These are phyloP conservation scores for Conops quadrifasciatus DNA, from an alignment of 2,888 invertebrate species.

Conservation along the genomic window DNA sequence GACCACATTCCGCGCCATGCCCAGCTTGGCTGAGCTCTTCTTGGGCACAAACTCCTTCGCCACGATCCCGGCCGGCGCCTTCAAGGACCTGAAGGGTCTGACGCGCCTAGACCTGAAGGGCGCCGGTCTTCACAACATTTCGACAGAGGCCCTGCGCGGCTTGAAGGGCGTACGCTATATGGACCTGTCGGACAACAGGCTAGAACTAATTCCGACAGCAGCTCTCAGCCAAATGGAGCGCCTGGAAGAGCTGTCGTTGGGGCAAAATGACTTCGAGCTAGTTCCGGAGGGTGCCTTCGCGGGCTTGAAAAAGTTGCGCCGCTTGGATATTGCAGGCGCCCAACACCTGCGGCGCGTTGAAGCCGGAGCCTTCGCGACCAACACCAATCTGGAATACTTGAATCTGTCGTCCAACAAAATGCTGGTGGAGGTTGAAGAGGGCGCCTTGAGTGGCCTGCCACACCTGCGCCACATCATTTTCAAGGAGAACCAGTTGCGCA, in stretches of 20 bases:
- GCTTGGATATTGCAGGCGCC: constrained; percentile 81
- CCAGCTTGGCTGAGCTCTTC: constrained; percentile 83
- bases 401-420: constrained; percentile 81
- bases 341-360: constrained; percentile 76
- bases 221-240: constrained; percentile 77
- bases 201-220: constrained; percentile 77
- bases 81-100: constrained; percentile 78
- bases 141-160: constrained; percentile 78
- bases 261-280: constrained; percentile 81
- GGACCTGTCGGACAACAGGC: constrained; percentile 81
- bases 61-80: constrained; percentile 78
- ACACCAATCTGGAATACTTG: constrained; percentile 81
- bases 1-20: constrained; percentile 74
- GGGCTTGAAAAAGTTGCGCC: constrained; percentile 79
- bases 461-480: constrained; percentile 80
- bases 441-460: constrained; percentile 79
- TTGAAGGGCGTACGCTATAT: constrained; percentile 78
- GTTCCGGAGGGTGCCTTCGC: constrained; percentile 79
- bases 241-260: constrained; percentile 81
- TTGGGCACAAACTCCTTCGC: constrained; percentile 85
- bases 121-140: constrained; percentile 82
- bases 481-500: constrained; percentile 79
- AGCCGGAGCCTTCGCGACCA: constrained; percentile 80
- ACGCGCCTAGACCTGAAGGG: constrained; percentile 82
- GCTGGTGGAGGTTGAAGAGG: constrained; percentile 77